A percentile compares a stretch with the other conserved stretches of the same genome.
Evolutionary conservation across 2,797 vertebrate species (phyloP).

Genomic region (Acrocephalus scirpaceus): DNA sequence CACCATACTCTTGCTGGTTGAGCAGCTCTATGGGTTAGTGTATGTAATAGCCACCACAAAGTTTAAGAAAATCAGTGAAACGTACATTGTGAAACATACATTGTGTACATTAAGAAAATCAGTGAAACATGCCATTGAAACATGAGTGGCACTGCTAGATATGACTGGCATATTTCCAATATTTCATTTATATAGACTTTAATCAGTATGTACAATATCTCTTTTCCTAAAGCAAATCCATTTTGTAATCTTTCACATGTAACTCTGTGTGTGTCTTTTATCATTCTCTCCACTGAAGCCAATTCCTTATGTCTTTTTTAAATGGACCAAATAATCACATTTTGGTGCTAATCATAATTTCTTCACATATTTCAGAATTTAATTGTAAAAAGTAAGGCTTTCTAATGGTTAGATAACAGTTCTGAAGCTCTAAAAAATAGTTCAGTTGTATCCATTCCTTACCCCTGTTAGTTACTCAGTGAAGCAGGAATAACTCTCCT

Average conservation of each 20-base stretch:
- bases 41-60: neutral
- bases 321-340: neutral
- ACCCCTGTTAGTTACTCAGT: neutral
- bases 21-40: neutral
- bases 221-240: constrained; percentile 24
- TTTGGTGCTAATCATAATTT: neutral
- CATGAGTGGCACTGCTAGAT: neutral
- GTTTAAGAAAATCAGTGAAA: constrained; percentile 15
- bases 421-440: neutral
- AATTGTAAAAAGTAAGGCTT: neutral
- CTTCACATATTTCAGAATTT: neutral
- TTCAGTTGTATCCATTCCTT: neutral
- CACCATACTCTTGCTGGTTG: neutral
- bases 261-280: neutral
- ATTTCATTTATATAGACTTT: neutral
- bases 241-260: neutral
- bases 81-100: too few species aligned
- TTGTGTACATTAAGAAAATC: neutral
- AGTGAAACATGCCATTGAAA: neutral
- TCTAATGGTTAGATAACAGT: neutral
- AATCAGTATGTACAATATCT: constrained; percentile 20
- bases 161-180: constrained; percentile 27
- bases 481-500: neutral
- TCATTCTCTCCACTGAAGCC: neutral
- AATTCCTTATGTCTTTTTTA: neutral